A percentile compares a stretch with the other conserved stretches of the same genome.
phyloP scores from a whole-genome alignment of 2,797 vertebrate genomes.

The Momotus momota region DNA sequence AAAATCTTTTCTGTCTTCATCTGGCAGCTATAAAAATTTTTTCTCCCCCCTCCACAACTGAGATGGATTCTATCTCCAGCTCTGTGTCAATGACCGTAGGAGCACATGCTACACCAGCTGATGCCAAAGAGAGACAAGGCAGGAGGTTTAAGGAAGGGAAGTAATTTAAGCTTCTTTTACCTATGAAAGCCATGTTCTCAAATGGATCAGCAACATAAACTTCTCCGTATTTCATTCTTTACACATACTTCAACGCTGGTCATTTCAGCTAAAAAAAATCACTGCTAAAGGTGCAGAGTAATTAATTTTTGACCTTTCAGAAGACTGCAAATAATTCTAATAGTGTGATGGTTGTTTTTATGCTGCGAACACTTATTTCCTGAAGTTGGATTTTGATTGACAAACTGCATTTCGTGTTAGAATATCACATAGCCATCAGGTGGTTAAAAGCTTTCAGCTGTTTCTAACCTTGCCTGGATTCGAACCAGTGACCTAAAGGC shows the following conservation, averaged over 20 bases:
- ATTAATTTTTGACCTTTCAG: slow-evolving; percentile 37
- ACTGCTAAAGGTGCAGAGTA: background rate
- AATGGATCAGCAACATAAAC: background rate
- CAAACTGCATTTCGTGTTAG: slow-evolving; percentile 40
- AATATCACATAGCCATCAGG: slow-evolving; percentile 30
- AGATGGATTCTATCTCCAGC: background rate
- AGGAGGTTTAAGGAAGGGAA: background rate
- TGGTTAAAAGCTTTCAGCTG: slow-evolving; percentile 68
- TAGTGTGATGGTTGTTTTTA: background rate
- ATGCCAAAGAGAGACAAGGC: background rate
- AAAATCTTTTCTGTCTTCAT: background rate
- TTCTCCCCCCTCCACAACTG: background rate
- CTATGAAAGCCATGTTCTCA: background rate
- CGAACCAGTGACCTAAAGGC: slow-evolving; percentile 53
- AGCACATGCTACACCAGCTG: background rate
- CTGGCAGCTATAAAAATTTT: background rate
- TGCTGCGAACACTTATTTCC: slow-evolving; percentile 15
- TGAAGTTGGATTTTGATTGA: slow-evolving; percentile 46
- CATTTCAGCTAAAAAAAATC: background rate
- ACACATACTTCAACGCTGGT: background rate
- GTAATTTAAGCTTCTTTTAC: background rate
- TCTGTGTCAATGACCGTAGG: background rate
- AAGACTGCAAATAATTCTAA: slow-evolving; percentile 23
- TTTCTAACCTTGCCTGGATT: slow-evolving; percentile 29
- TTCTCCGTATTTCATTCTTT: background rate